Evolutionary conservation across 2,797 vertebrate species (phyloP), one percentile per base, ranked within the genome.

Genomic region (Florisuga fusca): DNA sequence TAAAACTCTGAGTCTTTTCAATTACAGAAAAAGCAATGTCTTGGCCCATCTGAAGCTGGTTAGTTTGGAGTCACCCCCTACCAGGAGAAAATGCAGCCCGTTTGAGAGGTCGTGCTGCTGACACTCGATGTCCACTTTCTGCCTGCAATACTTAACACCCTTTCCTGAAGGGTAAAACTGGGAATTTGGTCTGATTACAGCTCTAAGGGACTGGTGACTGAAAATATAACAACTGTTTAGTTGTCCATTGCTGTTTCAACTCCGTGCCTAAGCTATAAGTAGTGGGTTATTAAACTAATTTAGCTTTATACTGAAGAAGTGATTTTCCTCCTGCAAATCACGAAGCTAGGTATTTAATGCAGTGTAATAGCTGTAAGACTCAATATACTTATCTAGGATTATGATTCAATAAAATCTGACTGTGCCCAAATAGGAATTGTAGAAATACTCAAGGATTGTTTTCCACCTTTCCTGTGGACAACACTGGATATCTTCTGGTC

Each of bases 321-420:
- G 20, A 80, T 93, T 84, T 94, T 94, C 54, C 1, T 93, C 48
- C 79, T 94, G 83, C 74, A 90, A 67, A 79, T 93, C 59, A 64
- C 54, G 73, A 89, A 64, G 22, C 20, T 19, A 33, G 74, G 89
- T 87, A 14, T 93, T 95, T 95, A 94, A 61, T 0, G 1, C 41
- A 45, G 33, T 16, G n/a, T 93, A 93, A 93, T 93, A 93, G 69
- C 91, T 91, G 75, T 83, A 87, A 91, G 89, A 94, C 84, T 86
- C 92, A 86, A 90, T 94, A 78, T 79, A 82, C 83, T 95, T 95
- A 89, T 54, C 91, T 90, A 61, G 74, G 67, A 91, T 93, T 94
- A 90, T 17, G 8, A 87, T 88, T 96, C 94, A 96, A 93, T 96
- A 92, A 95, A 93, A 94, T 79, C 85, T 96, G 63, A 93, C 91